Conservation (phyloP, 1,140 invertebrate species). For the Hyles vespertilio region DNA sequence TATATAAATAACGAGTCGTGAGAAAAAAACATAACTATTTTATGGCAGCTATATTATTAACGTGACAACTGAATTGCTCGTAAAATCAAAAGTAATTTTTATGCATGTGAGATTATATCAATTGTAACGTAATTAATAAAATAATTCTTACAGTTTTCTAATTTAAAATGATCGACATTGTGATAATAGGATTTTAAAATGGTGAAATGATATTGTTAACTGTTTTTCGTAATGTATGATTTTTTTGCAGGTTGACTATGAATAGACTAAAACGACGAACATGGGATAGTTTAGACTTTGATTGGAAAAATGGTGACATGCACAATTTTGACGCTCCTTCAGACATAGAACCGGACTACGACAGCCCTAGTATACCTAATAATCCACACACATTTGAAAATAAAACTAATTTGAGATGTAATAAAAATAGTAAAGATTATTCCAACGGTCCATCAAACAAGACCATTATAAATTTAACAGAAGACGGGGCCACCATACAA, state of each 20-base stretch:
- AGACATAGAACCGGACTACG: conserved; percentile 72
- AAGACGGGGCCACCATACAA: conserved; percentile 81
- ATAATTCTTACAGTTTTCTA: too few relatives aligned
- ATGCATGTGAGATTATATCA: too few relatives aligned
- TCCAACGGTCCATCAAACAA: conserved; percentile 74
- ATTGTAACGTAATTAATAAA: too few relatives aligned
- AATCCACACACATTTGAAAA: conserved; percentile 71
- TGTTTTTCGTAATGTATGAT: not conserved
- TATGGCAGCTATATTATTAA: too few relatives aligned
- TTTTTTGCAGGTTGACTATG: conserved; percentile 60
- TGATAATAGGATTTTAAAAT: too few relatives aligned
- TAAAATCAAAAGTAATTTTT: too few relatives aligned
- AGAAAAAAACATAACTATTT: too few relatives aligned
- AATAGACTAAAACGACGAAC: conserved; percentile 63
- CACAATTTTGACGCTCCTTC: conserved; percentile 68
- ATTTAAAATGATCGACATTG: too few relatives aligned
- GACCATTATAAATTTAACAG: conserved; percentile 82
- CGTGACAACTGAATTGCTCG: too few relatives aligned
- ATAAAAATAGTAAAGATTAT: conserved; percentile 42
- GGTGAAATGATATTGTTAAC: not conserved
- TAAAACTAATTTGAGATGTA: conserved; percentile 41
- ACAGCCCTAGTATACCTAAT: conserved; percentile 69
- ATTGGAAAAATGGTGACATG: conserved; percentile 61
- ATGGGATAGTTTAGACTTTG: conserved; percentile 66
- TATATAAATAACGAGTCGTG: too few relatives aligned